These are phyloP conservation scores for Mythimna vitellina DNA, from an alignment of 2,888 invertebrate species.

Conservation along the genomic window DNA sequence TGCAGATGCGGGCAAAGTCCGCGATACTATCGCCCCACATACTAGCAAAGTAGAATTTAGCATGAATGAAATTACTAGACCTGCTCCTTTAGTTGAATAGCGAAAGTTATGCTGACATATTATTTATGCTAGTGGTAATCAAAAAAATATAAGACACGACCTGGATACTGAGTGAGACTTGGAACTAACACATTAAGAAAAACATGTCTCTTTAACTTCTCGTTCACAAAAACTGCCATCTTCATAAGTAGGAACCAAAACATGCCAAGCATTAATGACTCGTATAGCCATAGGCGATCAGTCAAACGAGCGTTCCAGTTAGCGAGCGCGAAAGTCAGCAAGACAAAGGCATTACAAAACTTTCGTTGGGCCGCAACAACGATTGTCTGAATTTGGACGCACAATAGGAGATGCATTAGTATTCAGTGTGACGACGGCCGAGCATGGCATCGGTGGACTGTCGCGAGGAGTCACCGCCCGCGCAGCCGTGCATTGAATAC, in stretches of 20 bases:
- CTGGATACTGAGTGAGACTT: conserved; percentile 23
- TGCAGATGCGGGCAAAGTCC: conserved; percentile 62
- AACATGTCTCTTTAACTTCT: conserved; percentile 11
- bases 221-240: conserved; percentile 20
- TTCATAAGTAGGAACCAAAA: conserved; percentile 45
- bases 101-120: conserved; percentile 32
- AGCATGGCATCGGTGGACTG: conserved; percentile 83
- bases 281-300: conserved; percentile 53
- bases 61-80: conserved; percentile 56
- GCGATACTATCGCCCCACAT: conserved; percentile 62
- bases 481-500: conserved; percentile 85
- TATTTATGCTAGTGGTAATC: not conserved
- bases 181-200: conserved; percentile 3
- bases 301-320: conserved; percentile 81
- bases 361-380: conserved; percentile 80
- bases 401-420: conserved; percentile 84
- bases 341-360: conserved; percentile 87
- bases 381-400: conserved; percentile 75
- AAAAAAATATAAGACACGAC: conserved; percentile 12
- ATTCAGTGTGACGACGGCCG: conserved; percentile 80
- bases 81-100: conserved; percentile 21
- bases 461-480: conserved; percentile 88
- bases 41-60: conserved; percentile 53
- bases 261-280: conserved; percentile 47
- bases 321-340: conserved; percentile 84